Evolutionary conservation across 1,140 invertebrate genomes (phyloP), one percentile per base, ranked within the genome.

Genomic region (Babylonia areolata): DNA sequence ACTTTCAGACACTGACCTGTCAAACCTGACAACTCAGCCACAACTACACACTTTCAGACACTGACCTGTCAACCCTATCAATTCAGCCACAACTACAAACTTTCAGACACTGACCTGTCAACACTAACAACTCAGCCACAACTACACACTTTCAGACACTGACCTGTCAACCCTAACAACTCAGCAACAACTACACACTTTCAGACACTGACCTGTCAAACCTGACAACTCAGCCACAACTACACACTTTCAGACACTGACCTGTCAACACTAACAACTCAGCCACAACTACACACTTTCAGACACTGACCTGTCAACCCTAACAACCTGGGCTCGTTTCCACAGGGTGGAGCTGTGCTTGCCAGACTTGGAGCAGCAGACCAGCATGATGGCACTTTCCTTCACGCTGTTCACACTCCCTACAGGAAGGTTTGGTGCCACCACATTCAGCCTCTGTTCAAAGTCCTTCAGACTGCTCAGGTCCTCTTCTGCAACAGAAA

Each of bases 251-350:
- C 17, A 20, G 33, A 46, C 15, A 80, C 40, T 31, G 0, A 80
- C 78, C 78, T 54, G n/a, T 58, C 46, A 28, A 80, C 54, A 33
- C 78, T 80, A 31, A 31, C 3, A 28, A 80, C 78, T 12, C 20
- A 54, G 78, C 42, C 78, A 28, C 78, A 54, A 11, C 78, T 80
- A 42, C 78, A 80, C 42, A 54, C n/a, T n/a, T n/a, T 37, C 15
- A 77, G 31, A 46, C 15, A 80, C 40, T 31, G 0, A 80, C 78
- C 78, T 54, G n/a, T 58, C 46, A 28, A 80, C 54, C 33, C 78
- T 80, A 31, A 31, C 3, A 28, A 80, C 78, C n/a, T 40, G 51
- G 78, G 78, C 78, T n/a, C 78, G 51, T 28, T 42, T 80, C 78
- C 78, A 80, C 42, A 54, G 78, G 12, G 12, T 46, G 0, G 71